A percentile compares a stretch with the other conserved stretches of the same genome.
Evolutionary conservation across 1,140 invertebrate genomes (phyloP).

Genomic region (Cotesia glomerata): DNA sequence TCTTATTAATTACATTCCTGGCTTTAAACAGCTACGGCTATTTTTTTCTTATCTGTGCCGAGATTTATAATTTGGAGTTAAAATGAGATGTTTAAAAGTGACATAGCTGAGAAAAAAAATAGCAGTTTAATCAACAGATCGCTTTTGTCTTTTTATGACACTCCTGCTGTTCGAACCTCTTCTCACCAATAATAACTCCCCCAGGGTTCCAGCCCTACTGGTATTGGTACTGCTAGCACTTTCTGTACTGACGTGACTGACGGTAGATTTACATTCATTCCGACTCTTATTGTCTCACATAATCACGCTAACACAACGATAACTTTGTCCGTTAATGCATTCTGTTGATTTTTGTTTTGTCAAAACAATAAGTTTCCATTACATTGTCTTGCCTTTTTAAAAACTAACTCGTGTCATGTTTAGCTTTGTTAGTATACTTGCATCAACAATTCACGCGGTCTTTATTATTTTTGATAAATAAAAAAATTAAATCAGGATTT

Average conservation of each 20-base stretch:
- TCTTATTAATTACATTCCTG: slow-evolving; percentile 1
- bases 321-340: background rate
- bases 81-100: background rate
- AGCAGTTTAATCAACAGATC: background rate
- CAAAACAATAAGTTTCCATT: too few species aligned
- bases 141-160: background rate
- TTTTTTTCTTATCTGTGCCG: background rate
- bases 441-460: too few species aligned
- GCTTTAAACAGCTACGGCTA: background rate
- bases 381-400: too few species aligned
- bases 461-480: too few species aligned
- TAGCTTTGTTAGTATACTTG: too few species aligned
- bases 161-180: background rate
- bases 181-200: slow-evolving; percentile 6
- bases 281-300: background rate
- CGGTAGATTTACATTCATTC: slow-evolving; percentile 1
- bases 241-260: background rate
- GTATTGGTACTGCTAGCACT: too few species aligned
- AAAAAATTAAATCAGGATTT: too few species aligned
- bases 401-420: too few species aligned
- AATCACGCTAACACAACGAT: background rate
- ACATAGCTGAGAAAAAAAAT: background rate
- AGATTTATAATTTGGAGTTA: background rate
- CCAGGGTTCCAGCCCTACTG: background rate
- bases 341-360: background rate